Percentiles rank a stretch among this genome's conserved stretches.
Evolutionary conservation across 2,797 vertebrate genomes (phyloP).

Genomic region (Hippoglossus hippoglossus): DNA sequence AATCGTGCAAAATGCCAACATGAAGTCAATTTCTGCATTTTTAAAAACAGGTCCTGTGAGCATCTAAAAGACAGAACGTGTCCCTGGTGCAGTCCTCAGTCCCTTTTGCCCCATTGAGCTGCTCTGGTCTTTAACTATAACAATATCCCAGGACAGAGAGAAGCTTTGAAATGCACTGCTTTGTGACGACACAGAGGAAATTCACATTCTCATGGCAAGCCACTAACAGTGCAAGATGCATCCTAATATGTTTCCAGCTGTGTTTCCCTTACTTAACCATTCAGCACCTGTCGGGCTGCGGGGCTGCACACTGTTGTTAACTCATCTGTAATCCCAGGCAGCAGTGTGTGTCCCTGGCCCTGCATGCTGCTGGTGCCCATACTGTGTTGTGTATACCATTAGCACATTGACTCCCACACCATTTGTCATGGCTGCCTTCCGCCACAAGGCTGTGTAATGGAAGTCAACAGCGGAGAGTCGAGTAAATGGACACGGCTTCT

Average conservation of each 20-base stretch:
- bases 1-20: too few species aligned
- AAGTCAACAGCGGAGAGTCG: conserved; percentile 35
- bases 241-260: not conserved
- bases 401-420: not conserved
- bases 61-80: too few species aligned
- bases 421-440: conserved; percentile 49
- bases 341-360: not conserved
- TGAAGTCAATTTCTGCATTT: too few species aligned
- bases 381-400: conserved; percentile 15
- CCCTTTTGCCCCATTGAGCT: too few species aligned
- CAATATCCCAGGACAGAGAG: too few species aligned
- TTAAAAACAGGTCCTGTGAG: too few species aligned
- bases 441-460: conserved; percentile 44
- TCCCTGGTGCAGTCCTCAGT: too few species aligned
- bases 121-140: too few species aligned
- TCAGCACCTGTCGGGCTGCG: not conserved
- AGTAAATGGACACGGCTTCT: conserved; percentile 39
- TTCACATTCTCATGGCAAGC: too few species aligned
- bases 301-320: not conserved
- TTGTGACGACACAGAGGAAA: too few species aligned
- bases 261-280: conserved; percentile 1
- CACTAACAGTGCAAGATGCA: not conserved
- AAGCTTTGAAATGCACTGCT: too few species aligned
- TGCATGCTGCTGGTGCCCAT: not conserved
- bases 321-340: conserved; percentile 25